phyloP scores from a whole-genome alignment of 2,888 invertebrate genomes.

The Cremastobaeus sp. region DNA sequence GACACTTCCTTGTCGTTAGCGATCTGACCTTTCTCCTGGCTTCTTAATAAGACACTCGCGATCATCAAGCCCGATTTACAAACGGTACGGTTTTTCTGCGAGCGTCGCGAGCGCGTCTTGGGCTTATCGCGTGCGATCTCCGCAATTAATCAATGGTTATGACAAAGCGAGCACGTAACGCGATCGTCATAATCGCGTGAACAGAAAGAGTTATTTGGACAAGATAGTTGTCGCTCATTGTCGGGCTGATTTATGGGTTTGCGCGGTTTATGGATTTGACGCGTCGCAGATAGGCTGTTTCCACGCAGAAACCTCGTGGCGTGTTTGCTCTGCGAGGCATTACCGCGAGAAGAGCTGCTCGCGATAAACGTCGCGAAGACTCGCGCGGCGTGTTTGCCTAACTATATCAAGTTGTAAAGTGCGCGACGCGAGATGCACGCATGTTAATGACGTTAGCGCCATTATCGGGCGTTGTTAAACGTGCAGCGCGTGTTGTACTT shows the following conservation, averaged over 20 bases:
- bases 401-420: conserved; percentile 39
- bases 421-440: conserved; percentile 4
- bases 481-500: conserved; percentile 26
- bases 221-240: conserved; percentile 10
- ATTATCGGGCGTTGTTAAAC: conserved; percentile 25
- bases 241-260: conserved; percentile 17
- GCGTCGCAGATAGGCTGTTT: not conserved
- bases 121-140: conserved; percentile 22
- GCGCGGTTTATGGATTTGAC: conserved; percentile 22
- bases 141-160: conserved; percentile 43
- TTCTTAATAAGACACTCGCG: conserved; percentile 56
- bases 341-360: conserved; percentile 14
- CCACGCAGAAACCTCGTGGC: not conserved
- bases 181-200: too few species aligned
- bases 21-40: conserved; percentile 73
- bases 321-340: conserved; percentile 11
- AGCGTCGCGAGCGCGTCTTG: conserved; percentile 18
- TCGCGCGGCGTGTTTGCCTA: conserved; percentile 38
- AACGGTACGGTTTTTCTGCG: conserved; percentile 59
- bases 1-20: conserved; percentile 71
- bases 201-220: conserved; percentile 33
- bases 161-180: conserved; percentile 26
- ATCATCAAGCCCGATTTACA: conserved; percentile 47
- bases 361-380: conserved; percentile 45
- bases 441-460: conserved; percentile 44